Percentiles rank a stretch among this genome's conserved stretches.
Evolutionary conservation across 2,797 vertebrate genomes (phyloP).

Genomic region (Ateles fusciceps): DNA sequence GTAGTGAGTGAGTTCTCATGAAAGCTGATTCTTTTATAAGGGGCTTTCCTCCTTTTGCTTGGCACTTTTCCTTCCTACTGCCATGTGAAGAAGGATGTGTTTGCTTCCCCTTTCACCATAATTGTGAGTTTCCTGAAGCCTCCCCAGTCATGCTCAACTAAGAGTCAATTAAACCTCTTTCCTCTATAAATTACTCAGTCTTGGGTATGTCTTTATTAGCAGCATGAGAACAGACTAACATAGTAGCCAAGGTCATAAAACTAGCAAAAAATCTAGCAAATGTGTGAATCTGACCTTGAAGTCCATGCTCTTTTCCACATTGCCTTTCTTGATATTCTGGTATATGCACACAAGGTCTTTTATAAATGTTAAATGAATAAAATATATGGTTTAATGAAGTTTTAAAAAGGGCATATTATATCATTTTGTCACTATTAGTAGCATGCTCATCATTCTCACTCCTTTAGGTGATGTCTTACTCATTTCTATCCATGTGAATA

Average conservation of each 20-base stretch:
- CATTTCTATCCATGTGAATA: background rate
- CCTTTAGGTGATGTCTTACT: background rate
- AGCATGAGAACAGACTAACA: too few relatives aligned
- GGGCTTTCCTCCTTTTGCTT: too few relatives aligned
- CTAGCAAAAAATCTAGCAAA: background rate
- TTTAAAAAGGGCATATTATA: conserved; percentile 15
- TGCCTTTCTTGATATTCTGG: background rate
- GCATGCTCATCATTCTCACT: background rate
- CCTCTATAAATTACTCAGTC: too few relatives aligned
- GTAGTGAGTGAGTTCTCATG: too few relatives aligned
- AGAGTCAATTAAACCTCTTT: too few relatives aligned
- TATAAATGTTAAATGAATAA: conserved; percentile 44
- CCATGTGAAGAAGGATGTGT: too few relatives aligned
- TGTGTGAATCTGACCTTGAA: conserved; percentile 16
- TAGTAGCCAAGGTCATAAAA: background rate
- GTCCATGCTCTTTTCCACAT: background rate
- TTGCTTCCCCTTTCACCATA: too few relatives aligned
- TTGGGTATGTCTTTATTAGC: too few relatives aligned
- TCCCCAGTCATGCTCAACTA: too few relatives aligned
- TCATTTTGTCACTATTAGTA: background rate
- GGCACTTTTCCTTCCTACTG: too few relatives aligned
- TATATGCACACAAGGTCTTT: background rate
- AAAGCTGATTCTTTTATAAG: too few relatives aligned
- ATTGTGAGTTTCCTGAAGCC: too few relatives aligned
- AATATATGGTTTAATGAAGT: conserved; percentile 28